Base-by-base conservation (phyloP, 2,888 invertebrate species). In the Clivina fossor region DNA sequence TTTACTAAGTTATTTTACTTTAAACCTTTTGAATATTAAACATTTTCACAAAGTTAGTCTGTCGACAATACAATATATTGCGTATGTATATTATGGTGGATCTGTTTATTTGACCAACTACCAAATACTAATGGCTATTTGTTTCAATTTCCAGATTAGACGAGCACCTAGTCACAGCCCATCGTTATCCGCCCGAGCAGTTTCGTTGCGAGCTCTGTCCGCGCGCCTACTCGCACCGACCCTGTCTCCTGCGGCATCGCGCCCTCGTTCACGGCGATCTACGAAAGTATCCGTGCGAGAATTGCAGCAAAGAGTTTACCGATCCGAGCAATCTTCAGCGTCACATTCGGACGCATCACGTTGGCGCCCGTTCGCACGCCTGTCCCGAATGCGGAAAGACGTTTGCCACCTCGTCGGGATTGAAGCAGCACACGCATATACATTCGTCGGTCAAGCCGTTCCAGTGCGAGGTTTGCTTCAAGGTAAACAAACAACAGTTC, bases 381-480 rank as follows among this genome's bases (percentile, higher is more conserved):
- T 99, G 99, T 72, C 86, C 90, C 58, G 95, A 97, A 78, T 99
- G 99, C 78, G 97, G 97, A 62, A 99, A 99, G 80, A 96, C 96
- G 58, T 99, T 99, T 77, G 93, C 91, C 41, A 96, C 97, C 30
- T 93, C 94, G 58, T 95, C 95, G 62, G 99, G 99, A 30, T 82
- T 99, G 51, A 99, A 99, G 75, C 99, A 99, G 74, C 98, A 99
- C 77, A 94, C 95, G 24, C 98, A 99, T 78, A 99, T 99, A 67
- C 98, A 99, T 80, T 93, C 93, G 69, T 93, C 93, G 70, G 90
- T 96, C 63, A 99, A 99, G 75, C 98, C 98, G 2, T 98, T 97
- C 78, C 89, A 88, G 81, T 95, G 94, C 76, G 91, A 91, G 72
- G 93, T 96, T 63, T 99, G 99, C 79, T 88, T 89, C 71, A 99